Percentiles rank a stretch among this genome's conserved stretches.
Conservation (phyloP, 2,888 invertebrate genomes). For the Phyllotreta striolata region DNA sequence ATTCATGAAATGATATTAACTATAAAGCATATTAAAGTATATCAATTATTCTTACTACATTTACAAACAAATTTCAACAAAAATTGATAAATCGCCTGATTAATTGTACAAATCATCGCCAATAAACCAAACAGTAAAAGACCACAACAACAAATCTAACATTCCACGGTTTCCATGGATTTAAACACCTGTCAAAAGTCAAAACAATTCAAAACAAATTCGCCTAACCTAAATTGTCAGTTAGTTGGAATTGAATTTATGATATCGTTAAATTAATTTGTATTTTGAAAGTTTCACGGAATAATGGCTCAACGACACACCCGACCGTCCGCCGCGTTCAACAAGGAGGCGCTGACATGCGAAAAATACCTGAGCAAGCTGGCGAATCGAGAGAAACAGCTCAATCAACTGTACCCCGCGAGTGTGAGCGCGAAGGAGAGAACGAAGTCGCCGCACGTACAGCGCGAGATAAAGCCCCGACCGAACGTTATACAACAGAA, state of each 20-base stretch:
- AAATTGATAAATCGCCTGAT: too few relatives aligned
- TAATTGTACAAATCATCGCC: too few relatives aligned
- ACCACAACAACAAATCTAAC: too few relatives aligned
- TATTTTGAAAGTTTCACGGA: constrained; percentile 22
- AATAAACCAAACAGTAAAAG: neutral
- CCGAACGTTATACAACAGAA: constrained; percentile 42
- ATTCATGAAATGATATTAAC: too few relatives aligned
- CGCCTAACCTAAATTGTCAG: constrained; percentile 45
- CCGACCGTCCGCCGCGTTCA: neutral
- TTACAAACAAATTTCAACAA: too few relatives aligned
- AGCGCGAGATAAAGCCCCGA: constrained; percentile 36
- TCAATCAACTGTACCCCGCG: constrained; percentile 10
- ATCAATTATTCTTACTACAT: too few relatives aligned
- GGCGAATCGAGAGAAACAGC: constrained; percentile 39
- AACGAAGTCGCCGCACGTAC: constrained; percentile 34
- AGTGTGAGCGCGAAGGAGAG: constrained; percentile 33
- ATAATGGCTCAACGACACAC: constrained; percentile 39
- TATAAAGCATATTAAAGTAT: too few relatives aligned
- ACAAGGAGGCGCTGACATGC: constrained; percentile 36
- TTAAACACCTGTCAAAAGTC: constrained; percentile 29
- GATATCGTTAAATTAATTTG: constrained; percentile 38
- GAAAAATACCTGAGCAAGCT: constrained; percentile 44
- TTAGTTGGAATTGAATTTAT: constrained; percentile 21
- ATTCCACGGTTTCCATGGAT: too few relatives aligned
- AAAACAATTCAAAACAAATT: constrained; percentile 39